Percentiles rank a stretch among this genome's conserved stretches.
Evolutionary conservation across 2,797 vertebrate genomes (phyloP).

Genomic region (Leuciscus waleckii): DNA sequence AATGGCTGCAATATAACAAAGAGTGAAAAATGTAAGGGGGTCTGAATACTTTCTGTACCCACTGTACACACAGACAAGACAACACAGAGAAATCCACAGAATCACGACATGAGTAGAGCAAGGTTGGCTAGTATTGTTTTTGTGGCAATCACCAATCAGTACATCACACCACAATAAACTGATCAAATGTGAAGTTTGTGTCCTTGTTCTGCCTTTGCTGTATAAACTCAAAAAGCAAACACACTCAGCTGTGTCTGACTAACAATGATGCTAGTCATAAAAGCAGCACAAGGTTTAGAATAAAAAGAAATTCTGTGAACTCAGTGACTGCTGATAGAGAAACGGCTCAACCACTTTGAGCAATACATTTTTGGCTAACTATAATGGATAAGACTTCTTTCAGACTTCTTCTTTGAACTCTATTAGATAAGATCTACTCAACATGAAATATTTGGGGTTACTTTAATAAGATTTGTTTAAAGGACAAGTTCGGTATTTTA

Average conservation of each 20-base stretch:
- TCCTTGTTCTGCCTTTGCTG: slow-evolving; percentile 20
- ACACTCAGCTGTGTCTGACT: not conserved
- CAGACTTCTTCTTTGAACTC: no score
- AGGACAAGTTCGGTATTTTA: no score
- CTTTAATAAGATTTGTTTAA: no score
- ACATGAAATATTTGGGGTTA: no score
- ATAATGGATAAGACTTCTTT: not conserved
- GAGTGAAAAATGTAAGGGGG: no score
- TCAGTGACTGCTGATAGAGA: not conserved
- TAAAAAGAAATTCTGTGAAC: not conserved
- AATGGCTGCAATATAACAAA: no score
- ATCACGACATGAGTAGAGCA: not conserved
- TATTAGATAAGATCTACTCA: no score
- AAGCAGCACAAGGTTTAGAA: slow-evolving; percentile 11
- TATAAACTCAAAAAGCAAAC: slow-evolving; percentile 17
- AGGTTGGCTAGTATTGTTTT: not conserved
- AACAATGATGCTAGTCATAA: not conserved
- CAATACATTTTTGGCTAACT: no score
- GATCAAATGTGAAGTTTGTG: not conserved
- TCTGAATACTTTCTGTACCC: no score
- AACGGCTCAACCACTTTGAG: not conserved
- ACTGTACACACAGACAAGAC: not conserved
- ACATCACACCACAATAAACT: not conserved
- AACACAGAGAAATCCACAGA: not conserved
- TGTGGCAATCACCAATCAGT: not conserved